phyloP scores from a whole-genome alignment of 2,888 invertebrate genomes.

The Capitulum mitella region DNA sequence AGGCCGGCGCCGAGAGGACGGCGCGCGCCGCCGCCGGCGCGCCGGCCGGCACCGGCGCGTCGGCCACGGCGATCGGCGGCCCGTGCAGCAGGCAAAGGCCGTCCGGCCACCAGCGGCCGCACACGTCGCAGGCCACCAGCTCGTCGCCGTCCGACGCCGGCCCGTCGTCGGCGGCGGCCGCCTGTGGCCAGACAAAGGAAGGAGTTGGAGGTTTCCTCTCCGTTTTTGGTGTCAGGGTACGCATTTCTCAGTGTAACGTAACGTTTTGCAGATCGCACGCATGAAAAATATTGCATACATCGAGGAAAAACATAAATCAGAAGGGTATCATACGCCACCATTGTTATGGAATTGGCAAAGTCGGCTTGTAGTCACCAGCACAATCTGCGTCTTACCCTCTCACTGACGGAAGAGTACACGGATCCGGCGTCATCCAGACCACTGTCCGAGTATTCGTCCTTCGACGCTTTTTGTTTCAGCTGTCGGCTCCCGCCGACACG shows the following conservation, averaged over 20 bases:
- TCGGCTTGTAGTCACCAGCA: too few species aligned
- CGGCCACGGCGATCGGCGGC: slow-evolving; percentile 39
- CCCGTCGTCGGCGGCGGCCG: neutral
- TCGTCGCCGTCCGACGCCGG: neutral
- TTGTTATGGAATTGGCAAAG: too few species aligned
- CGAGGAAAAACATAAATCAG: neutral
- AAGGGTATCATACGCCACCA: too few species aligned
- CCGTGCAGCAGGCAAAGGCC: slow-evolving; percentile 28
- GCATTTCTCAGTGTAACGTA: neutral
- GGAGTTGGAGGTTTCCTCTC: too few species aligned
- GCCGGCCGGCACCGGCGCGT: slow-evolving; percentile 38
- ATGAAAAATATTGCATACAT: too few species aligned
- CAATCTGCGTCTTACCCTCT: too few species aligned
- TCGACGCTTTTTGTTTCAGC: neutral
- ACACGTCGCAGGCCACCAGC: neutral
- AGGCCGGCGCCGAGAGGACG: slow-evolving; percentile 38
- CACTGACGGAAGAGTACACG: neutral
- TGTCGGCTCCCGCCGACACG: too few species aligned
- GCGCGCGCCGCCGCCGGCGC: slow-evolving; percentile 37
- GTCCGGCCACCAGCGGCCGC: neutral
- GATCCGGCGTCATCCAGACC: neutral
- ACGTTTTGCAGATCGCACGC: neutral
- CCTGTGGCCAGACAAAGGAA: neutral
- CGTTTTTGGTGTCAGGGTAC: neutral
- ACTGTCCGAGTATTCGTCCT: neutral